Evolutionary conservation across 1,140 invertebrate genomes (phyloP).

Genomic region (Marisa cornuarietis): DNA sequence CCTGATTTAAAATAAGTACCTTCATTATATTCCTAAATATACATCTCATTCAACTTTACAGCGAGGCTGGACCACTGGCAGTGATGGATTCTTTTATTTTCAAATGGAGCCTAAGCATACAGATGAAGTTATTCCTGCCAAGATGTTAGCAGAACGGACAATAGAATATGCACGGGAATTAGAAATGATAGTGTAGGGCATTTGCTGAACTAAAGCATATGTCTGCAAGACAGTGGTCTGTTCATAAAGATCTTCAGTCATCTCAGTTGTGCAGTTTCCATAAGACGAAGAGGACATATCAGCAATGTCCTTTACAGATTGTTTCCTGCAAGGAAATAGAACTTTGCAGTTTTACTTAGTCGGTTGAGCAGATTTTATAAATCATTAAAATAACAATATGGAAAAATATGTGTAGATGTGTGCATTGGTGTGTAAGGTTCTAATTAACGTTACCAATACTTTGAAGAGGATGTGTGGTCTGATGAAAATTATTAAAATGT

Average conservation of each 20-base stretch:
- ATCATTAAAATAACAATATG: too few species aligned
- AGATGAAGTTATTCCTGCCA: conserved; percentile 86
- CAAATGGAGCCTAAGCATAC: conserved; percentile 74
- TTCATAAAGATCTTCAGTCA: background rate
- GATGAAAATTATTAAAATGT: background rate
- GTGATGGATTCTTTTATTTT: conserved; percentile 85
- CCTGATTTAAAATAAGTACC: background rate
- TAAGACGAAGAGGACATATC: background rate
- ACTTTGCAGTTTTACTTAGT: background rate
- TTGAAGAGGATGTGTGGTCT: background rate
- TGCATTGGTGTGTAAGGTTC: background rate
- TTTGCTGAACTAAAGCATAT: background rate
- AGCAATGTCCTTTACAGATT: background rate
- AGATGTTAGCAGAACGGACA: conserved; percentile 88
- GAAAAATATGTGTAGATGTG: too few species aligned
- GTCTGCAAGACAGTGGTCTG: background rate
- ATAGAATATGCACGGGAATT: conserved; percentile 98
- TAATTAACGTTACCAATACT: too few species aligned
- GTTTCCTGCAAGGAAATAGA: background rate
- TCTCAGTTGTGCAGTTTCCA: background rate
- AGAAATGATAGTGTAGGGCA: conserved; percentile 95
- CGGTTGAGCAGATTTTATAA: too few species aligned
- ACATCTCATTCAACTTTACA: conserved; percentile 56
- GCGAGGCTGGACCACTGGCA: conserved; percentile 79
- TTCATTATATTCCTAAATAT: too few species aligned